phyloP scores from a whole-genome alignment of 2,888 invertebrate species.

The Protodeltote pygarga region DNA sequence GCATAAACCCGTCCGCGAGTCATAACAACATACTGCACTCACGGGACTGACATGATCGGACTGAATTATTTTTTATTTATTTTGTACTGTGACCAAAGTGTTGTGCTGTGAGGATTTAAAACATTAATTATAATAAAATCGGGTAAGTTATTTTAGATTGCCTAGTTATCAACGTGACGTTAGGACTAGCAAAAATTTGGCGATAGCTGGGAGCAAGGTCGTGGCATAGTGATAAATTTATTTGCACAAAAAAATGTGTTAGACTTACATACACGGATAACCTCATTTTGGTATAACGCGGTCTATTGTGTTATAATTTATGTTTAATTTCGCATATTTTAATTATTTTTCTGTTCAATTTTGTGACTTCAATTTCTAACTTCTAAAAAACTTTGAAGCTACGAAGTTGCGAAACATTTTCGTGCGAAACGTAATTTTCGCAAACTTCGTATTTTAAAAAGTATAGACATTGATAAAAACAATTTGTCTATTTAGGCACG shows the following conservation, averaged over 20 bases:
- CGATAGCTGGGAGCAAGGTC: slow-evolving; percentile 86
- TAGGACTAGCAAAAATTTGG: slow-evolving; percentile 79
- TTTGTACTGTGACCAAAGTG: slow-evolving; percentile 59
- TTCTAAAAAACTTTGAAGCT: slow-evolving; percentile 30
- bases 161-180: slow-evolving; percentile 73
- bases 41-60: slow-evolving; percentile 53
- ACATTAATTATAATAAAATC: slow-evolving; percentile 47
- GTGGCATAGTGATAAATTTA: slow-evolving; percentile 82
- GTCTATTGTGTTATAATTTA: slow-evolving; percentile 59
- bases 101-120: slow-evolving; percentile 59
- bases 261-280: slow-evolving; percentile 82
- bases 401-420: slow-evolving; percentile 12
- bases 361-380: slow-evolving; percentile 14
- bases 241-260: slow-evolving; percentile 85
- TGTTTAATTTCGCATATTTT: slow-evolving; percentile 44
- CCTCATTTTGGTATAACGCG: slow-evolving; percentile 81
- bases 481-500: slow-evolving; percentile 8
- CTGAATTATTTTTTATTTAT: slow-evolving; percentile 46
- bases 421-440: background rate
- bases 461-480: background rate
- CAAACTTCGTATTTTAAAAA: slow-evolving; percentile 7
- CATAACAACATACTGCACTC: slow-evolving; percentile 59
- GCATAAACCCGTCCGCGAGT: slow-evolving; percentile 60
- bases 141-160: slow-evolving; percentile 58
- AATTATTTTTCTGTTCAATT: slow-evolving; percentile 25